A percentile compares a stretch with the other conserved stretches of the same genome.
Evolutionary conservation across 2,888 invertebrate species (phyloP).

Genomic region (Hydriomena furcata): DNA sequence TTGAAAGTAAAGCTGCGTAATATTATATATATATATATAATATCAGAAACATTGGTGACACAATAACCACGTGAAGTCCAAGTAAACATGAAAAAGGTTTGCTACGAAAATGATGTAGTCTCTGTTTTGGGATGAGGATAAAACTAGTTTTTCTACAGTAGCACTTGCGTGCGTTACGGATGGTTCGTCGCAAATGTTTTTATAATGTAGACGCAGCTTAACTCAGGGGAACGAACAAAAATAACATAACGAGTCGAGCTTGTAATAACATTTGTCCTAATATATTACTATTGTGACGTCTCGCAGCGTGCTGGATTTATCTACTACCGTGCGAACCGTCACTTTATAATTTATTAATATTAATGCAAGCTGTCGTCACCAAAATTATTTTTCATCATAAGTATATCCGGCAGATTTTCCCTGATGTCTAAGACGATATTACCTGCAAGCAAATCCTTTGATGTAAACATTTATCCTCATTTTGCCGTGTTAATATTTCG

Average conservation of each 20-base stretch:
- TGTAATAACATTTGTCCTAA: constrained; percentile 82
- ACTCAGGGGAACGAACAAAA: constrained; percentile 69
- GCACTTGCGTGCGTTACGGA: background rate
- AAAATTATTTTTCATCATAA: constrained; percentile 74
- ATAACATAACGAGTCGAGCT: constrained; percentile 77
- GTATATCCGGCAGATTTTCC: constrained; percentile 52
- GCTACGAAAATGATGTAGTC: background rate
- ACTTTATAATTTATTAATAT: constrained; percentile 77
- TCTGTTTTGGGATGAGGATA: too few relatives aligned
- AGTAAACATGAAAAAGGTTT: background rate
- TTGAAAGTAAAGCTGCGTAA: constrained; percentile 41
- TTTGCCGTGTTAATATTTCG: constrained; percentile 40
- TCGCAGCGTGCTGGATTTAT: constrained; percentile 71
- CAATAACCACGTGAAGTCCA: background rate
- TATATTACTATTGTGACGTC: constrained; percentile 80
- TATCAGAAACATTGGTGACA: background rate
- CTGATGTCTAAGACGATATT: constrained; percentile 54
- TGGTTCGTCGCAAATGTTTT: constrained; percentile 4
- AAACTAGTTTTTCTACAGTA: too few relatives aligned
- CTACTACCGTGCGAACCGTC: constrained; percentile 72
- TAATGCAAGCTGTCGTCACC: constrained; percentile 69
- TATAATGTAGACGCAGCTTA: constrained; percentile 35
- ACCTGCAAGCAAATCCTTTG: constrained; percentile 61
- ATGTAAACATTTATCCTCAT: constrained; percentile 51
- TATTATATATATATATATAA: too few relatives aligned